Conservation (phyloP, 2,113 vertebrate genomes). For the Lamprologus tigripictilis region DNA sequence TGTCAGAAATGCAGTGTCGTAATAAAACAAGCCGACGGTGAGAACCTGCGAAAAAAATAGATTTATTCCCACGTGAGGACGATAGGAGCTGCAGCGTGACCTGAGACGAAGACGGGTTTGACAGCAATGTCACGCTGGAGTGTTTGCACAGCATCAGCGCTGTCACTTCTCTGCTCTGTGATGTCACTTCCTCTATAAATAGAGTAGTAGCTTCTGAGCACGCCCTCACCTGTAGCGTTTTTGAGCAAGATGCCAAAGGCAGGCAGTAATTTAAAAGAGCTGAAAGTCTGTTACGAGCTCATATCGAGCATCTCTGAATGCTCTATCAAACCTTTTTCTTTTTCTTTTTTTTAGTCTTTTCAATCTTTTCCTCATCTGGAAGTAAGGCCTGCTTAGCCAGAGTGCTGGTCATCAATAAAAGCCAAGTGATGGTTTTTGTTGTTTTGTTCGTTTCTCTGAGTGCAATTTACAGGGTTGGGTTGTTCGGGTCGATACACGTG, state of each 20-base stretch:
- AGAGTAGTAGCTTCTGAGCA: neutral
- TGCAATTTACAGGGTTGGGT: constrained; percentile 55
- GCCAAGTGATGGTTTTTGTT: constrained; percentile 50
- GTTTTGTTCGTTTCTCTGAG: constrained; percentile 53
- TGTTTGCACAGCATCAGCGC: neutral
- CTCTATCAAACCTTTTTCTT: neutral
- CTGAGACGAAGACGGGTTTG: neutral
- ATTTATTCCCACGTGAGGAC: neutral
- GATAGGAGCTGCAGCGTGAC: neutral
- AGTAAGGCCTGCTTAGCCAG: neutral
- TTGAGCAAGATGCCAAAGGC: neutral
- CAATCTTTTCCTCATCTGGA: constrained; percentile 12
- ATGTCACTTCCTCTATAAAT: constrained; percentile 19
- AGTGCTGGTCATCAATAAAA: constrained; percentile 53
- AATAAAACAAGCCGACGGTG: neutral
- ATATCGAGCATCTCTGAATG: neutral
- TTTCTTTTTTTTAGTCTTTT: neutral
- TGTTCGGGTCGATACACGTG: constrained; percentile 56
- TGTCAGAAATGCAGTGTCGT: neutral
- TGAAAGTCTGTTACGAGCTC: neutral
- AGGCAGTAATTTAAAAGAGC: neutral
- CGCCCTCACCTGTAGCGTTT: neutral
- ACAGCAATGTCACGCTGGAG: neutral
- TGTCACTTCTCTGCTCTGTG: neutral
- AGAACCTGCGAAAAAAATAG: neutral